Percentiles rank a stretch among this genome's conserved stretches.
phyloP scores from a whole-genome alignment of 2,113 vertebrate species.

The Haplotaxodon microlepis region DNA sequence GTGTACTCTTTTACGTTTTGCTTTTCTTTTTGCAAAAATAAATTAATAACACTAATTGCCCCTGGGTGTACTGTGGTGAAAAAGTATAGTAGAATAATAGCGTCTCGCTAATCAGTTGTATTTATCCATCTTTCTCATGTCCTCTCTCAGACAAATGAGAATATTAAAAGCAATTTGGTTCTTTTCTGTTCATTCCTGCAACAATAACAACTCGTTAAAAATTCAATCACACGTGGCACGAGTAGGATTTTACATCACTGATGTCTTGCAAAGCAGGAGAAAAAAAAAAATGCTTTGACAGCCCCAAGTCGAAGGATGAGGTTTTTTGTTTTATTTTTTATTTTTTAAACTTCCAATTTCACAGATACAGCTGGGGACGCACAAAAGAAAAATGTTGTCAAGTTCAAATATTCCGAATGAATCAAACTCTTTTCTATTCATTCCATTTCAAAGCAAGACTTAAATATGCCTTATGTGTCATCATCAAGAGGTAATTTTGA shows the following conservation, averaged over 20 bases:
- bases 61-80: not conserved
- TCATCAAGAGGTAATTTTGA: slow-evolving; percentile 10
- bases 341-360: not conserved
- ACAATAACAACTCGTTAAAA: not conserved
- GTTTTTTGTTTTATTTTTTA: not conserved
- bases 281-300: not conserved
- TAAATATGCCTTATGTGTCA: not conserved
- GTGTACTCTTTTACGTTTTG: not conserved
- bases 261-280: not conserved
- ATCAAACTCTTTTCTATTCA: not conserved
- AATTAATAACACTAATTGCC: not conserved
- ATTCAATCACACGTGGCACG: not conserved
- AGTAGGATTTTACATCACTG: not conserved
- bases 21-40: not conserved
- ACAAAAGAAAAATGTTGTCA: not conserved
- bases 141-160: not conserved
- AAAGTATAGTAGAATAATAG: not conserved
- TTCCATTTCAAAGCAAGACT: not conserved
- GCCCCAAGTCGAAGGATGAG: not conserved
- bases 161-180: not conserved
- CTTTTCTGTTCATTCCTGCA: not conserved
- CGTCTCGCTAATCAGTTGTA: not conserved
- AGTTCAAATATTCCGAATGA: not conserved
- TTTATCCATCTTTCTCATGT: not conserved
- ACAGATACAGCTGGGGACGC: not conserved